Evolutionary conservation across 2,113 vertebrate species (phyloP).

Genomic region (Pristiophorus japonicus): DNA sequence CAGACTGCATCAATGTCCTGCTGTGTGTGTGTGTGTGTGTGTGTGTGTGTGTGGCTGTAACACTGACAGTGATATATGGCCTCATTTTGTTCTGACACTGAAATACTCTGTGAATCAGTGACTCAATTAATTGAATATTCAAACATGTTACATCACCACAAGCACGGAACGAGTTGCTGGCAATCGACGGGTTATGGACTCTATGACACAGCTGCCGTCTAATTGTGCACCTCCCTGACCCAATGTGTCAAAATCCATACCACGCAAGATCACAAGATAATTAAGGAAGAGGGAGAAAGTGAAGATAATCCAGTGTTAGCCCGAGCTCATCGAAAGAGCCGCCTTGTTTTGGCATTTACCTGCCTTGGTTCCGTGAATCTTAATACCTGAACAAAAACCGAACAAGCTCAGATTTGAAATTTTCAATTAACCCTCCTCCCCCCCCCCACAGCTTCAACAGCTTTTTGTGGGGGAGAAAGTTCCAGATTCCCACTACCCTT

Average conservation of each 20-base stretch:
- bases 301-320: background rate
- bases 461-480: background rate
- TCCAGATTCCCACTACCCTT: background rate
- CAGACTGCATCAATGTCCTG: no score
- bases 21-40: background rate
- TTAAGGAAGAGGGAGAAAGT: background rate
- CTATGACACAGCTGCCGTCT: no score
- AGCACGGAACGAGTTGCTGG: background rate
- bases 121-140: constrained; percentile 16
- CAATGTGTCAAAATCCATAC: background rate
- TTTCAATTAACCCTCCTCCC: no score
- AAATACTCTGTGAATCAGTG: background rate
- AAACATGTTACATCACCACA: background rate
- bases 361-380: no score
- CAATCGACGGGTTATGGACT: background rate
- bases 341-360: no score
- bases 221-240: background rate
- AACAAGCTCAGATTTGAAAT: background rate
- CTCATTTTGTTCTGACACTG: background rate
- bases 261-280: background rate
- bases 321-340: background rate
- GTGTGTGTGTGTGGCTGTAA: background rate
- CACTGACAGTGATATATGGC: background rate
- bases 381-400: background rate
- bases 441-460: background rate